Percentiles rank a stretch among this genome's conserved stretches.
Evolutionary conservation across 1,140 invertebrate species (phyloP).

Genomic region (Drosophila bocki): DNA sequence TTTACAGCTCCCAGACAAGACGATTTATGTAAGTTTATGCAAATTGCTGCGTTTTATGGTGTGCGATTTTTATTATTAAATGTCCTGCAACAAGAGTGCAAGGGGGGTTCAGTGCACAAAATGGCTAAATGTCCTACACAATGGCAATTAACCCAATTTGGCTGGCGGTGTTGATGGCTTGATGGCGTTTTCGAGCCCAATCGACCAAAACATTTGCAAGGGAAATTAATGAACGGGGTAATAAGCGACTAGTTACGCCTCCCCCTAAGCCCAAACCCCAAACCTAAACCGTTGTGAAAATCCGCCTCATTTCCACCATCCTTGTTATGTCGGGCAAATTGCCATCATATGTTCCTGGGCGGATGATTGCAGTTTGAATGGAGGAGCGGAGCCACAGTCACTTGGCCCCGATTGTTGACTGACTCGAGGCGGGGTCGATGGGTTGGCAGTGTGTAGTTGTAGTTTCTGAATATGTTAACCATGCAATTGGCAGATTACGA

Average conservation of each 20-base stretch:
- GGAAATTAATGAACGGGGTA: slow-evolving; percentile 66
- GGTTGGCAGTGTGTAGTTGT: slow-evolving; percentile 10
- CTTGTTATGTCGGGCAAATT: slow-evolving; percentile 55
- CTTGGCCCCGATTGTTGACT: slow-evolving; percentile 50
- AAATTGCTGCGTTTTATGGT: slow-evolving; percentile 64
- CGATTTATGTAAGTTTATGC: slow-evolving; percentile 59
- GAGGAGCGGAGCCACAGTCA: slow-evolving; percentile 12
- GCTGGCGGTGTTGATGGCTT: slow-evolving; percentile 57
- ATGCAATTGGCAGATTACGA: slow-evolving; percentile 50
- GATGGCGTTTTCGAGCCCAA: slow-evolving; percentile 27
- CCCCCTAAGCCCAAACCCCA: too few species aligned
- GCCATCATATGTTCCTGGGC: slow-evolving; percentile 41
- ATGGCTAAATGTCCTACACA: slow-evolving; percentile 66
- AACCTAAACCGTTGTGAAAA: not conserved
- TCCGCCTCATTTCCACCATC: not conserved
- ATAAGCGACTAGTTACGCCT: slow-evolving; percentile 20
- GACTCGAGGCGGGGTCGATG: slow-evolving; percentile 29
- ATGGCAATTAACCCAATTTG: slow-evolving; percentile 76
- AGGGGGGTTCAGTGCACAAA: slow-evolving; percentile 23
- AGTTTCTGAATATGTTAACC: slow-evolving; percentile 38
- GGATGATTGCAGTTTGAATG: slow-evolving; percentile 32
- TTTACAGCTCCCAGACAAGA: slow-evolving; percentile 58
- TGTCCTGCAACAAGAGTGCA: not conserved
- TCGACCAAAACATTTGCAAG: slow-evolving; percentile 51
- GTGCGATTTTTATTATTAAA: slow-evolving; percentile 51